Evolutionary conservation across 2,888 invertebrate genomes (phyloP).

Genomic region (Pollenia labialis): DNA sequence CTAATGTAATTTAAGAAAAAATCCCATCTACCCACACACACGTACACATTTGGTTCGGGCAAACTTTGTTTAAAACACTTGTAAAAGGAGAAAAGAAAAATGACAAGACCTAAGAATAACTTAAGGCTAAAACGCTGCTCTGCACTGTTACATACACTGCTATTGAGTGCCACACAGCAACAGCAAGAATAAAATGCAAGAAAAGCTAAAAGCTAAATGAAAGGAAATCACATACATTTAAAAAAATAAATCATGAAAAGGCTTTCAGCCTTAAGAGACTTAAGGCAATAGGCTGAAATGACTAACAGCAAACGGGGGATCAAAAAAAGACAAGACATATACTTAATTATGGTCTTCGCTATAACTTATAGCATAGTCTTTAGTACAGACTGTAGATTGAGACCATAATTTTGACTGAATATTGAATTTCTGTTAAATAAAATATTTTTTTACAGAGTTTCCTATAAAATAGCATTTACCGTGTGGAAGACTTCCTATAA

Average conservation of each 20-base stretch:
- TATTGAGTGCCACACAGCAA: slow-evolving; percentile 2
- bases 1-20: neutral
- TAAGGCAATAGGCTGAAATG: too few relatives aligned
- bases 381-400: too few relatives aligned
- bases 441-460: too few relatives aligned
- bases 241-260: neutral
- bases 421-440: too few relatives aligned
- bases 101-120: slow-evolving; percentile 45
- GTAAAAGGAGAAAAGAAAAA: slow-evolving; percentile 40
- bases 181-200: neutral
- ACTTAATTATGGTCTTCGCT: too few relatives aligned
- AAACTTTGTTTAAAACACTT: slow-evolving; percentile 41
- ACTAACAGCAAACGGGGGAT: too few relatives aligned
- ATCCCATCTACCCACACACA: slow-evolving; percentile 16
- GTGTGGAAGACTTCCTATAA: too few relatives aligned
- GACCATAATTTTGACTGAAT: too few relatives aligned
- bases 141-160: neutral
- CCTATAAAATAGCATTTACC: too few relatives aligned
- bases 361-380: too few relatives aligned
- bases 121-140: slow-evolving; percentile 64
- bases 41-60: neutral
- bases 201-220: slow-evolving; percentile 29
- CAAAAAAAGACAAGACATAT: too few relatives aligned
- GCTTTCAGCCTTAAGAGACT: too few relatives aligned
- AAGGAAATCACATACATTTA: slow-evolving; percentile 62